Percentiles rank a stretch among this genome's conserved stretches.
Conservation (phyloP, 37 sponge, comb jelly and placozoan species). For the Crambe crambe region DNA sequence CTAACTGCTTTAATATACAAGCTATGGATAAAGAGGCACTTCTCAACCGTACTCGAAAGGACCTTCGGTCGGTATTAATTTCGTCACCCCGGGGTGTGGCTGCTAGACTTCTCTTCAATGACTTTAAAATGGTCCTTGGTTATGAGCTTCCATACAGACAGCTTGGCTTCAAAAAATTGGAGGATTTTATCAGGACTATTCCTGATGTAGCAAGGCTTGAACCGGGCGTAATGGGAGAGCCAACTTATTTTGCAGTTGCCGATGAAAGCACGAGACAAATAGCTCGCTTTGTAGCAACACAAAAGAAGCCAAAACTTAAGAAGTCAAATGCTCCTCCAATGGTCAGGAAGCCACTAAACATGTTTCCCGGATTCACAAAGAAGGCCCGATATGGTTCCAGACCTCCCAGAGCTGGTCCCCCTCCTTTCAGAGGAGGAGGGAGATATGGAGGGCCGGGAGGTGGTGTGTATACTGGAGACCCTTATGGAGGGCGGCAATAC, state of each 20-base stretch:
- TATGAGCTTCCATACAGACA: constrained; percentile 35
- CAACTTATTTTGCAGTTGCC: constrained; percentile 43
- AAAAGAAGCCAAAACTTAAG: constrained; percentile 68
- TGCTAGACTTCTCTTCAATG: constrained; percentile 5
- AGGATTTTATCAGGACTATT: constrained; percentile 35
- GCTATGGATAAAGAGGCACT: constrained; percentile 10
- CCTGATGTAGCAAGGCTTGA: constrained; percentile 58
- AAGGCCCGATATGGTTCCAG: constrained; percentile 7
- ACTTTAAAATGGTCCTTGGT: constrained; percentile 54
- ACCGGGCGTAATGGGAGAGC: constrained; percentile 32
- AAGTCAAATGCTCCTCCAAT: not conserved
- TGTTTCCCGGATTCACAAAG: constrained; percentile 14
- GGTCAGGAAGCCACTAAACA: not conserved
- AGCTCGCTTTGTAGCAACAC: constrained; percentile 51
- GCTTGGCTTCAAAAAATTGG: constrained; percentile 46
- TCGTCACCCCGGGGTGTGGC: constrained; percentile 73
- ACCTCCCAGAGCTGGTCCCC: not conserved
- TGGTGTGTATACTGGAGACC: not conserved
- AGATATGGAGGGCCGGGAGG: not conserved
- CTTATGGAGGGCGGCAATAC: not conserved
- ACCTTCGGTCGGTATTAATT: constrained; percentile 54
- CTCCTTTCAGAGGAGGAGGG: not conserved
- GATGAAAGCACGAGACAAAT: constrained; percentile 57
- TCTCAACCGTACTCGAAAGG: constrained; percentile 28
- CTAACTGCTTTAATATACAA: no score